phyloP scores from a whole-genome alignment of 2,888 invertebrate species.

The Tenthredo scrophulariae region DNA sequence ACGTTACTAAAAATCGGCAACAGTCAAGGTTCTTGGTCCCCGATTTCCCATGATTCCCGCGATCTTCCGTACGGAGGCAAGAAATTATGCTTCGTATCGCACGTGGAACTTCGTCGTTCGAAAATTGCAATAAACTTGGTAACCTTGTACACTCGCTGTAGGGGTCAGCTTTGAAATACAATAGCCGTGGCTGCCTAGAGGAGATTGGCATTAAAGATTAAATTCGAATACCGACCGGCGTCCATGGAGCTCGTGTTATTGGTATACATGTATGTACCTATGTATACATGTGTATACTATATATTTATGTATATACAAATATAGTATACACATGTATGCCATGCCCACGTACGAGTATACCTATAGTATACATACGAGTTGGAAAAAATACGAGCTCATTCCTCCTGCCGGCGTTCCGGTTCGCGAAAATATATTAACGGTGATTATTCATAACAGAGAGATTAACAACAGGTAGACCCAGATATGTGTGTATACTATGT shows the following conservation, averaged over 20 bases:
- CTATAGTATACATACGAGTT: background rate
- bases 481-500: background rate
- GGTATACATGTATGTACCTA: background rate
- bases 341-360: background rate
- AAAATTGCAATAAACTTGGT: constrained; percentile 68
- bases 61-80: background rate
- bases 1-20: background rate
- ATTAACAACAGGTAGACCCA: constrained; percentile 11
- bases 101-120: constrained; percentile 58
- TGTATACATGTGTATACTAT: too few species aligned
- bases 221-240: constrained; percentile 36
- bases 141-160: constrained; percentile 66
- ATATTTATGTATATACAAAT: too few species aligned
- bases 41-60: background rate
- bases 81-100: background rate
- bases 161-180: constrained; percentile 66
- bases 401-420: constrained; percentile 38
- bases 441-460: constrained; percentile 44
- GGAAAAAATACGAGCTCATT: constrained; percentile 18
- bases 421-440: constrained; percentile 37
- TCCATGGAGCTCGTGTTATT: constrained; percentile 13
- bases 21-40: background rate
- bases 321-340: background rate
- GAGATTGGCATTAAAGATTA: constrained; percentile 53
- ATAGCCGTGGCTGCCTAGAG: constrained; percentile 59